Percentiles rank a stretch among this genome's conserved stretches.
Conservation (phyloP, 2,888 invertebrate species). For the Rhaphigaster nebulosa region DNA sequence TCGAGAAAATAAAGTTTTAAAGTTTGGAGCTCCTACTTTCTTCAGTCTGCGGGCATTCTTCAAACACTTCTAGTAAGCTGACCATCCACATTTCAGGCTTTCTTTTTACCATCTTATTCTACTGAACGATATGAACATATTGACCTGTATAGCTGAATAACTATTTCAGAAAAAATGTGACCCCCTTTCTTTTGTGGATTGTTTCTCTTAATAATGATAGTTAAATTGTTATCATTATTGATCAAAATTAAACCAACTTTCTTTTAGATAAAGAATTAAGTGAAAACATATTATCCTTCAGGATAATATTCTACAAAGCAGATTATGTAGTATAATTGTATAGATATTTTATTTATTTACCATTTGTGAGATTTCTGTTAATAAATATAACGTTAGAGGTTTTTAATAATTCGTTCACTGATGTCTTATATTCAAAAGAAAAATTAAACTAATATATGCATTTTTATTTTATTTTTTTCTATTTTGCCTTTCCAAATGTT, state of each 20-base stretch:
- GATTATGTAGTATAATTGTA: conserved; percentile 18
- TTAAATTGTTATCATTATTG: background rate
- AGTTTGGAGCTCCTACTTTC: no score
- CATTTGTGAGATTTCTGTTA: background rate
- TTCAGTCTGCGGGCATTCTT: no score
- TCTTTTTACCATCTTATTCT: no score
- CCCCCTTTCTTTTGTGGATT: no score
- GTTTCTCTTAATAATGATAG: background rate
- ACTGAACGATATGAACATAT: no score
- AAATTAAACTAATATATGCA: background rate
- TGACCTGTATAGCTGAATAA: no score
- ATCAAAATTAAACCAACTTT: no score
- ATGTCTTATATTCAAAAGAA: background rate
- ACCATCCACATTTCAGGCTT: no score
- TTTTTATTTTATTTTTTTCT: background rate
- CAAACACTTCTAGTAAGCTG: no score
- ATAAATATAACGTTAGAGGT: background rate
- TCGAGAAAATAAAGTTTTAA: no score
- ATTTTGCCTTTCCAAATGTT: background rate
- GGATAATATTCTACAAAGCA: background rate
- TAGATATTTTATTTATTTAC: conserved; percentile 29
- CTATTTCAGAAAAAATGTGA: no score
- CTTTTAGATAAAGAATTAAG: background rate
- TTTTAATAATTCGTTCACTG: background rate
- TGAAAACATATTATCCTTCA: background rate